phyloP scores from a whole-genome alignment of 2,113 vertebrate species.

The Eretmochelys imbricata region DNA sequence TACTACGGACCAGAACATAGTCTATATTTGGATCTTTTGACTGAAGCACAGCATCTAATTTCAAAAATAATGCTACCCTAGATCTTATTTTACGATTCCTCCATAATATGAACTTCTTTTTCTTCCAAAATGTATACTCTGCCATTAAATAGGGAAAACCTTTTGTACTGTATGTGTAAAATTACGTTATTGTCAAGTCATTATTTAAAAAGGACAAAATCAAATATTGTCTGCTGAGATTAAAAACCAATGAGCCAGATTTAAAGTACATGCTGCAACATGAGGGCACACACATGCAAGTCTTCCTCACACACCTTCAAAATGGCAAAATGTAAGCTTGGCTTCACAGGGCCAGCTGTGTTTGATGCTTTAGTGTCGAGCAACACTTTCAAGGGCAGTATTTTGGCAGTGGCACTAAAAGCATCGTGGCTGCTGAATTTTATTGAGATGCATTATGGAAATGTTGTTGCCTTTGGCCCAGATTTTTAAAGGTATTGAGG shows the following conservation, averaged over 20 bases:
- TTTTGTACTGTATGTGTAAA: constrained; percentile 48
- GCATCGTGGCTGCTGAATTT: background rate
- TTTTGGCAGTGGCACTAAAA: background rate
- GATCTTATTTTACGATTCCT: constrained; percentile 59
- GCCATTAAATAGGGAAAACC: constrained; percentile 70
- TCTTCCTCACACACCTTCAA: background rate
- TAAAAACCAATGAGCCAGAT: constrained; percentile 25
- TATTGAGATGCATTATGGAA: background rate
- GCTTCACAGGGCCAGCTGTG: background rate
- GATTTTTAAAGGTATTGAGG: background rate
- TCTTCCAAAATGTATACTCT: constrained; percentile 62
- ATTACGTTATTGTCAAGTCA: constrained; percentile 40
- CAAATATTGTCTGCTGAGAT: background rate
- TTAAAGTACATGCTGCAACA: background rate
- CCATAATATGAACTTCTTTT: constrained; percentile 47
- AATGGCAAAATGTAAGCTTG: background rate
- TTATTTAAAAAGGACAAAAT: constrained; percentile 53
- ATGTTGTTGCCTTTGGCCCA: background rate
- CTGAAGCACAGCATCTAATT: constrained; percentile 63
- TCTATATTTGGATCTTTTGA: constrained; percentile 72
- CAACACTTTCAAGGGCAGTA: background rate
- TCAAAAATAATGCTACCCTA: constrained; percentile 56
- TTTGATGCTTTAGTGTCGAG: background rate
- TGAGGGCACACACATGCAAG: background rate
- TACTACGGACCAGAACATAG: constrained; percentile 16